Evolutionary conservation across 2,113 vertebrate genomes (phyloP), one percentile per base, ranked within the genome.

Genomic region (Chloropsis hardwickii): DNA sequence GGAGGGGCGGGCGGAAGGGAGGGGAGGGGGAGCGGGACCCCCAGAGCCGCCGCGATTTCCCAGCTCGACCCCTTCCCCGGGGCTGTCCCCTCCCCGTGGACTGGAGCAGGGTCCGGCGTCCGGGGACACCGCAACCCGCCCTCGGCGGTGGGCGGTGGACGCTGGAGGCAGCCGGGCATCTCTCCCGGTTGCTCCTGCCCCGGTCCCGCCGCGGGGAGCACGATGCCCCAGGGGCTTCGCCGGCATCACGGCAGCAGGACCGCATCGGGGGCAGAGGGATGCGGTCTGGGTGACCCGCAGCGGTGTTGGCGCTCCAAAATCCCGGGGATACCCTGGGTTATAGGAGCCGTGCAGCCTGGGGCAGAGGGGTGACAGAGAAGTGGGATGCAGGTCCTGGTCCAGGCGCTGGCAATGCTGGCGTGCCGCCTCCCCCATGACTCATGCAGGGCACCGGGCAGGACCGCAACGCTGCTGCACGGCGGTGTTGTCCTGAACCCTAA

Each of bases 361-460:
- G 44, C 20, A 12, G 17, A 17, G 18, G 15, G 3, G 7, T 5
- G n/a, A 7, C 21, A 20, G 5, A 27, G 8, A 13, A 7, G 9
- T 25, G 39, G 65, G 19, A 39, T 39, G 25, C 27, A 18, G 50
- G 8, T 35, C 13, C 10, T 24, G 25, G 3, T 14, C 20, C 39
- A 3, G 23, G 16, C 5, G 1, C 5, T 11, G 39, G 39, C 51
- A 11, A 0, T 5, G 2, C 31, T 37, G 44, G 13, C 1, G 1
- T 62, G 14, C 5, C 8, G 19, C 2, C 3, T 28, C 25, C 31
- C 19, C 29, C 33, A 2, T 15, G 28, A 24, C 45, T 17, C 28
- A 3, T 25, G n/a, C 23, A 10, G 28, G 9, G 21, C 50, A 7
- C 21, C 0, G 3, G 48, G 35, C n/a, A 44, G 33, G 33, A 11